Conservation (phyloP, 2,113 vertebrate species). For the Stigmatopora nigra region DNA sequence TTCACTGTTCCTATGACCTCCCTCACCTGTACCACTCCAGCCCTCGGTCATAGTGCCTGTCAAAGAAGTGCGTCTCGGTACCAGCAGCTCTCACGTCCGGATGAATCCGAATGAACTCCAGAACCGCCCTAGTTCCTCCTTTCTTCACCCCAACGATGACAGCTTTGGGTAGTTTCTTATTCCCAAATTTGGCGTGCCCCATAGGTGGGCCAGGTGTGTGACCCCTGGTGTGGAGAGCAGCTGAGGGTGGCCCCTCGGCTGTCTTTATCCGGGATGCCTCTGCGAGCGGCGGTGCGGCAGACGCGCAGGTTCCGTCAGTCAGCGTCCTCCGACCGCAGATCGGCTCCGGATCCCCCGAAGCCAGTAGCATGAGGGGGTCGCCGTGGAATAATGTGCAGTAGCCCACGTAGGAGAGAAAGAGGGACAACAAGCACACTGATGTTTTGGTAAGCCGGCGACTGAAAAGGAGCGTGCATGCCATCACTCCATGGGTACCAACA, state of each 20-base stretch:
- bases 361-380: constrained; percentile 61
- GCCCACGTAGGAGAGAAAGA: constrained; percentile 76
- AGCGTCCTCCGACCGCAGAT: constrained; percentile 61
- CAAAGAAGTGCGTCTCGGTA: constrained; percentile 91
- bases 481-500: constrained; percentile 71
- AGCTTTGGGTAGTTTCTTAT: constrained; percentile 84
- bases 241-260: constrained; percentile 27
- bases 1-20: not conserved
- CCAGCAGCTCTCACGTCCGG: constrained; percentile 86
- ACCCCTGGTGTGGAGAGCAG: constrained; percentile 26
- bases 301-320: constrained; percentile 68
- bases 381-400: constrained; percentile 77
- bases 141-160: constrained; percentile 93
- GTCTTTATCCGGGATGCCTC: constrained; percentile 24
- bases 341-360: constrained; percentile 53
- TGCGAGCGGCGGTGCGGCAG: constrained; percentile 20
- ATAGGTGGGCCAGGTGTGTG: constrained; percentile 42
- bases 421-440: constrained; percentile 72
- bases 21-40: constrained; percentile 92
- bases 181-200: constrained; percentile 62
- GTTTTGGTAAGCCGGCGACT: constrained; percentile 73
- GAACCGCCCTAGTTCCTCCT: constrained; percentile 85
- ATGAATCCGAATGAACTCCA: constrained; percentile 88
- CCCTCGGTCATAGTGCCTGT: constrained; percentile 85
- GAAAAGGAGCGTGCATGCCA: constrained; percentile 81